Conservation (phyloP, 2,888 invertebrate genomes). For the Coremacera marginata region DNA sequence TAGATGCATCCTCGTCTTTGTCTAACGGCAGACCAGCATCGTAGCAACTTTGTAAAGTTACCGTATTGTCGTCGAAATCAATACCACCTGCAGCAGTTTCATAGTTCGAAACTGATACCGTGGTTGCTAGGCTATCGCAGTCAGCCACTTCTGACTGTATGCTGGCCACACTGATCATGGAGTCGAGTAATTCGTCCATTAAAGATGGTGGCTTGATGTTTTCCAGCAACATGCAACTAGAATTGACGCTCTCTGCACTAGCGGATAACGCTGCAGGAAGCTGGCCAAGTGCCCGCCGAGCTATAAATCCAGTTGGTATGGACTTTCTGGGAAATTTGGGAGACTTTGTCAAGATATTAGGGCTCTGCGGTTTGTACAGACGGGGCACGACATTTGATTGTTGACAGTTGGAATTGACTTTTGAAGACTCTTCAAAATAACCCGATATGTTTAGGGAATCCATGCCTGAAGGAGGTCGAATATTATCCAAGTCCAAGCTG, state of each 20-base stretch:
- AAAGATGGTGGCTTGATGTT: conserved; percentile 87
- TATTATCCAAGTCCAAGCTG: conserved; percentile 79
- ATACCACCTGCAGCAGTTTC: conserved; percentile 71
- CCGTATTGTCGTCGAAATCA: conserved; percentile 70
- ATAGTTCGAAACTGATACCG: conserved; percentile 68
- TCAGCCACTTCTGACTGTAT: conserved; percentile 85
- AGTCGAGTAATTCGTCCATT: conserved; percentile 82
- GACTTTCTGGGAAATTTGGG: conserved; percentile 76
- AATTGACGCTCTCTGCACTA: conserved; percentile 75
- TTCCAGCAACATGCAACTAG: conserved; percentile 79
- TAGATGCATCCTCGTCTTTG: conserved; percentile 67
- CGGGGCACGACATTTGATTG: conserved; percentile 58
- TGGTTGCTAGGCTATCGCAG: conserved; percentile 70
- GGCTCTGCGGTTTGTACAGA: conserved; percentile 49
- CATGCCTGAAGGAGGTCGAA: conserved; percentile 83
- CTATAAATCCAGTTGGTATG: conserved; percentile 78
- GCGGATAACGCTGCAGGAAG: conserved; percentile 68
- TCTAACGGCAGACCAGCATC: conserved; percentile 65
- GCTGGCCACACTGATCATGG: conserved; percentile 87
- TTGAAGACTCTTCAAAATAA: conserved; percentile 69
- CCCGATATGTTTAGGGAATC: conserved; percentile 75
- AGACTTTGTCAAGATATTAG: conserved; percentile 62
- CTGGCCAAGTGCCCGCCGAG: conserved; percentile 77
- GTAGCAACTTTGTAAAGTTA: conserved; percentile 73
- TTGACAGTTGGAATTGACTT: neutral